Conservation (phyloP, 2,888 invertebrate species). For the Drosophila anomalipes region DNA sequence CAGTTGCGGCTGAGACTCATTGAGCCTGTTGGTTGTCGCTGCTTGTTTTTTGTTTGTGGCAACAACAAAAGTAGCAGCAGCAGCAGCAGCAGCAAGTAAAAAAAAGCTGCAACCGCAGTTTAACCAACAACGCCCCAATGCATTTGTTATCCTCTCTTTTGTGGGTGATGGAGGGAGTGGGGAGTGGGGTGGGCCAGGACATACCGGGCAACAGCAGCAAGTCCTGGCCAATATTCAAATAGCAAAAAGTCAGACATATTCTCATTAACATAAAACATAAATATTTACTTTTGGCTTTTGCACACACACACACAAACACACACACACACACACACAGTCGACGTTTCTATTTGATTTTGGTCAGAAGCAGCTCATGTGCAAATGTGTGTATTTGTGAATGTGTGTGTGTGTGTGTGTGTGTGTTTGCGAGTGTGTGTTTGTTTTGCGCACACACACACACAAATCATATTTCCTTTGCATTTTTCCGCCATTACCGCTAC, state of each 20-base stretch:
- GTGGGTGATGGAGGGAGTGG: too few relatives aligned
- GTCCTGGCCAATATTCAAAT: constrained; percentile 79
- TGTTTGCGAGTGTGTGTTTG: neutral
- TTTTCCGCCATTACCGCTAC: constrained; percentile 73
- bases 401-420: constrained; percentile 1
- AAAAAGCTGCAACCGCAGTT: constrained; percentile 71
- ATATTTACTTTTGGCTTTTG: constrained; percentile 79
- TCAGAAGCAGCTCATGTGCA: constrained; percentile 30
- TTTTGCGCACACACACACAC: constrained; percentile 47
- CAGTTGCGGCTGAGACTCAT: constrained; percentile 40
- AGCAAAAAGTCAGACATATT: constrained; percentile 83
- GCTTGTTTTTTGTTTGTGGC: constrained; percentile 39
- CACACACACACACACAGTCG: constrained; percentile 27
- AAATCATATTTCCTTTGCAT: constrained; percentile 67
- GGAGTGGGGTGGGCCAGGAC: constrained; percentile 7
- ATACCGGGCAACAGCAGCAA: constrained; percentile 24
- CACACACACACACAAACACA: constrained; percentile 37
- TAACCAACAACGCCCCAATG: constrained; percentile 66
- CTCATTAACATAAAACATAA: constrained; percentile 84
- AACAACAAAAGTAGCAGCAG: constrained; percentile 26
- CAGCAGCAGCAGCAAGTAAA: constrained; percentile 21
- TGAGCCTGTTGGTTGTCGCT: constrained; percentile 33
- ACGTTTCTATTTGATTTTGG: constrained; percentile 70
- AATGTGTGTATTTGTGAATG: neutral
- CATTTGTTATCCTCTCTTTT: constrained; percentile 72